Evolutionary conservation across 1,140 invertebrate species (phyloP).

Genomic region (Zaprionus kolodkinae): DNA sequence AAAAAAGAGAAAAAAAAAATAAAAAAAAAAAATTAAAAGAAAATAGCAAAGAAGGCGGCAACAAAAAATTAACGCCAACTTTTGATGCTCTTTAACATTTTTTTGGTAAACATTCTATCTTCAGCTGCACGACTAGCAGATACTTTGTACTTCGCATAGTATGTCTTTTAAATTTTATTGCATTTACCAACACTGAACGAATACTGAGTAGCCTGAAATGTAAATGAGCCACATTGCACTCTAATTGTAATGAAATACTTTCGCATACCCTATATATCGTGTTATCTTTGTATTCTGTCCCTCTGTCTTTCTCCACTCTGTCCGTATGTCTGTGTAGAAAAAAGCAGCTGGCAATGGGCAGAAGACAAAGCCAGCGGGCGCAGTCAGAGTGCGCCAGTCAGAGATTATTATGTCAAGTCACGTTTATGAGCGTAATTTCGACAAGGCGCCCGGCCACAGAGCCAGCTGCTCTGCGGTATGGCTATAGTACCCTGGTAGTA

Average conservation of each 20-base stretch:
- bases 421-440: constrained; percentile 83
- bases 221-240: not conserved
- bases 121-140: constrained; percentile 1
- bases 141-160: not conserved
- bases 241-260: not conserved
- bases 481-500: not conserved
- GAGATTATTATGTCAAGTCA: constrained; percentile 83
- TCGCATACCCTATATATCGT: not conserved
- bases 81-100: constrained; percentile 15
- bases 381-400: constrained; percentile 62
- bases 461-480: constrained; percentile 24
- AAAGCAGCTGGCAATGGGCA: constrained; percentile 40
- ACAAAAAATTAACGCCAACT: constrained; percentile 75
- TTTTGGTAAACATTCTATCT: not conserved
- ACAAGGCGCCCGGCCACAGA: constrained; percentile 58
- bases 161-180: not conserved
- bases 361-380: constrained; percentile 71
- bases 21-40: constrained; percentile 67
- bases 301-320: not conserved
- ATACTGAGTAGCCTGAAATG: not conserved
- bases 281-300: not conserved
- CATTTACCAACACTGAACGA: not conserved
- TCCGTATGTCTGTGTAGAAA: constrained; percentile 16
- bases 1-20: constrained; percentile 24
- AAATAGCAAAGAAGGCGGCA: constrained; percentile 49